Evolutionary conservation across 2,113 vertebrate genomes (phyloP).

Genomic region (Atractosteus spatula): DNA sequence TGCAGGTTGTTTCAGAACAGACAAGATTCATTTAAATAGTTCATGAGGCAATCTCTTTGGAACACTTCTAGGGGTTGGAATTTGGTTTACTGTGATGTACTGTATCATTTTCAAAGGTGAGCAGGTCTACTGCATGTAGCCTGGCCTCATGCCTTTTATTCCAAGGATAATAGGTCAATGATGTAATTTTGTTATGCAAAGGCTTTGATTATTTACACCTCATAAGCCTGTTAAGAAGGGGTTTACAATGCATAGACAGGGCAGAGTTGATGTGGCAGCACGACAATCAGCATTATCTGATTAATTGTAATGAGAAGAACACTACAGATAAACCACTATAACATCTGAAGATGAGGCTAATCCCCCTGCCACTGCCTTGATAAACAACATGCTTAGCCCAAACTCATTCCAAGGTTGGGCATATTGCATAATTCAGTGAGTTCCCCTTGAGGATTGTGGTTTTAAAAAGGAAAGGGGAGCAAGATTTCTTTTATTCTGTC

Average conservation of each 20-base stretch:
- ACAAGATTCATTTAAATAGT: no score
- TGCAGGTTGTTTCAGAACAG: no score
- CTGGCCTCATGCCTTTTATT: no score
- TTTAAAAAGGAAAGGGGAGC: not conserved
- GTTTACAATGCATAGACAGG: not conserved
- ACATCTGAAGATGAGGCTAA: not conserved
- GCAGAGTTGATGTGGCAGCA: not conserved
- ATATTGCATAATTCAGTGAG: not conserved
- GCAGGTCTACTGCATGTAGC: no score
- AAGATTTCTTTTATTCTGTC: not conserved
- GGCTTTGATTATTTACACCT: slow-evolving; percentile 2
- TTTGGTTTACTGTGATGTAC: no score
- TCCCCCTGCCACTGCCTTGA: not conserved
- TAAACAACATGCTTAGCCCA: slow-evolving; percentile 1
- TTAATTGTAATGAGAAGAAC: not conserved
- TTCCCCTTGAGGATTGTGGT: not conserved
- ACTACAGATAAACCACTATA: not conserved
- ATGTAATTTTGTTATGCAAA: no score
- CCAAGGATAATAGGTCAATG: no score
- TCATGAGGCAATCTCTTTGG: no score
- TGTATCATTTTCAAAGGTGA: no score
- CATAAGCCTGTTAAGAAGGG: not conserved
- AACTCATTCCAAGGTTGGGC: not conserved
- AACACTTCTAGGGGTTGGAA: no score
- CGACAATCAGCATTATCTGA: not conserved